phyloP scores from a whole-genome alignment of 2,797 vertebrate species.

The Chrysocyon brachyurus region DNA sequence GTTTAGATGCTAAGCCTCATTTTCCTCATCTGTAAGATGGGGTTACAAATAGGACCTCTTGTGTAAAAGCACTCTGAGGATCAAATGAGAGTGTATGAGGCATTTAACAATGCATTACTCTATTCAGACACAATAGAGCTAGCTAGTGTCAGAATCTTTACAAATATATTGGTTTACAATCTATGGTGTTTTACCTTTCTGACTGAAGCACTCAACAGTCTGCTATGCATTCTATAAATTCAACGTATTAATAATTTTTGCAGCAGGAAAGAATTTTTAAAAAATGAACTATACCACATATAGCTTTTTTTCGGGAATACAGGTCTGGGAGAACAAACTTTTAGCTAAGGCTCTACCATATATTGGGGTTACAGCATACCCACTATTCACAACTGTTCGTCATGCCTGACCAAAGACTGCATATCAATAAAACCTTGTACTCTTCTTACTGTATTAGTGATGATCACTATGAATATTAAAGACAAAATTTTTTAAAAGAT shows the following conservation, averaged over 20 bases:
- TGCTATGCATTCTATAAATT: not conserved
- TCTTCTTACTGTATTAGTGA: not conserved
- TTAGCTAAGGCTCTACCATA: not conserved
- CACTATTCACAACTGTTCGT: not conserved
- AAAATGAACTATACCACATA: not conserved
- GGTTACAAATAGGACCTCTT: not conserved
- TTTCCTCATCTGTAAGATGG: not conserved
- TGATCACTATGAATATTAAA: not conserved
- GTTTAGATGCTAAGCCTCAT: not conserved
- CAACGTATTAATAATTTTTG: not conserved
- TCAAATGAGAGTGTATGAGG: not conserved
- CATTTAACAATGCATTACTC: not conserved
- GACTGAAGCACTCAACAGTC: not conserved
- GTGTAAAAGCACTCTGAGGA: not conserved
- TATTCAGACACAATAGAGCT: not conserved
- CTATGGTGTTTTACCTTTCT: not conserved
- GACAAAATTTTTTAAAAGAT: no score
- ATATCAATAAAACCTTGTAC: not conserved
- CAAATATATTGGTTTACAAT: not conserved
- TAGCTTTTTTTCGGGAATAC: not conserved
- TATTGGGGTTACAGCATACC: not conserved
- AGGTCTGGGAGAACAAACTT: not conserved
- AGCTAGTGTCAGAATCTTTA: not conserved
- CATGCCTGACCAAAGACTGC: not conserved
- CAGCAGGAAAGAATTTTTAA: not conserved